Conservation (phyloP, 2,113 vertebrate species). For the Tachuris rubrigastra region DNA sequence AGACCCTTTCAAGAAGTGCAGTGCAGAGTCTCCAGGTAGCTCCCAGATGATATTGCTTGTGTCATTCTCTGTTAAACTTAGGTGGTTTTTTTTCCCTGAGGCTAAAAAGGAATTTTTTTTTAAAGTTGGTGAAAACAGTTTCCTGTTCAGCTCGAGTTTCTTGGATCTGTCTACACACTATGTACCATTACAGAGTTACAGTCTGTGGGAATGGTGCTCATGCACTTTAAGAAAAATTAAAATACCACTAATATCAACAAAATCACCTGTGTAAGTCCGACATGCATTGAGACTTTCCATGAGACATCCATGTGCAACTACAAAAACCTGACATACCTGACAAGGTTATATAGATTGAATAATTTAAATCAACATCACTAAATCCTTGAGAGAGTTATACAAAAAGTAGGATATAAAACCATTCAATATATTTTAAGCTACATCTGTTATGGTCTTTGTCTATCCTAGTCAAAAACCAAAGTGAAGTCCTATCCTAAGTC, state of each 20-base stretch:
- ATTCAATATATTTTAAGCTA: background rate
- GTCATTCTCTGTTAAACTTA: background rate
- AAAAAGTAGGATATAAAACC: background rate
- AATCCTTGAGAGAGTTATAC: background rate
- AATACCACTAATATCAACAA: background rate
- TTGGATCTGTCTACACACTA: background rate
- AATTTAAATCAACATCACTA: background rate
- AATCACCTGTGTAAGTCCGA: background rate
- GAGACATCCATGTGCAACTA: background rate
- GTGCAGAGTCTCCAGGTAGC: background rate
- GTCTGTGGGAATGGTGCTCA: background rate
- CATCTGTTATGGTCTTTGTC: background rate
- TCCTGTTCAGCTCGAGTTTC: background rate
- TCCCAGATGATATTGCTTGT: background rate
- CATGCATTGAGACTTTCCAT: background rate
- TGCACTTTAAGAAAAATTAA: background rate
- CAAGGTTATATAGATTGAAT: background rate
- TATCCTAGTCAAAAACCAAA: background rate
- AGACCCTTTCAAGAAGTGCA: background rate
- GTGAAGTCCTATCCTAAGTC: background rate
- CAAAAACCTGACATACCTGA: background rate
- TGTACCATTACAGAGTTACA: background rate
- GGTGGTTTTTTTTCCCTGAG: background rate
- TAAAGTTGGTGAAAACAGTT: background rate
- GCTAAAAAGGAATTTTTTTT: background rate